phyloP scores from a whole-genome alignment of 2,113 vertebrate species.

The Aplodontia rufa region DNA sequence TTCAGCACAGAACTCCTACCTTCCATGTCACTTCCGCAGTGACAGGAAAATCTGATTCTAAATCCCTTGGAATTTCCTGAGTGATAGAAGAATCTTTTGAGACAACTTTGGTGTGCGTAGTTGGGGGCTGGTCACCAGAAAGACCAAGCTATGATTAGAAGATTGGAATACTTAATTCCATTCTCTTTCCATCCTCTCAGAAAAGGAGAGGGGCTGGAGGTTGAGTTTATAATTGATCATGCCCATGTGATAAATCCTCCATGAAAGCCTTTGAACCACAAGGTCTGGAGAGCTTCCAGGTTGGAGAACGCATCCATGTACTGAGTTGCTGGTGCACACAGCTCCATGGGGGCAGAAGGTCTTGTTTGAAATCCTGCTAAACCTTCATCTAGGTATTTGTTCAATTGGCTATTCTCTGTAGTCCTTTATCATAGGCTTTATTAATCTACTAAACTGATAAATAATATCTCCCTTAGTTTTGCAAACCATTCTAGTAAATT shows the following conservation, averaged over 20 bases:
- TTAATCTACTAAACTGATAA: neutral
- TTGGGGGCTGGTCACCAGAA: neutral
- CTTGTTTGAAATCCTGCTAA: neutral
- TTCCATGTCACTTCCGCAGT: no score
- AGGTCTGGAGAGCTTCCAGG: neutral
- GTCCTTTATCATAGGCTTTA: neutral
- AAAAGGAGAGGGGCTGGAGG: neutral
- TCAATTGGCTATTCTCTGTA: neutral
- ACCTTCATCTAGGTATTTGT: neutral
- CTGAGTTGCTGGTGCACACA: neutral
- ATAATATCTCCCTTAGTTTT: neutral
- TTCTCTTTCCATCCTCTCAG: no score
- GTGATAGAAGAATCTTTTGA: neutral
- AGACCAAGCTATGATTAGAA: neutral
- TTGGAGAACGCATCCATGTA: neutral
- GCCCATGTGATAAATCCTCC: neutral
- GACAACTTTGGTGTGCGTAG: no score
- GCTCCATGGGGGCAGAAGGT: neutral
- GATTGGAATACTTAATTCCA: neutral
- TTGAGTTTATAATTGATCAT: neutral
- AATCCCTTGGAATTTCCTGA: neutral
- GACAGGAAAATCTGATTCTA: neutral
- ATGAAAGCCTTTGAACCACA: neutral
- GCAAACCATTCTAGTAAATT: neutral
- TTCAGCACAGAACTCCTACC: no score